Percentiles rank a stretch among this genome's conserved stretches.
Evolutionary conservation across 2,888 invertebrate genomes (phyloP).

Genomic region (Choreutis nemorana): DNA sequence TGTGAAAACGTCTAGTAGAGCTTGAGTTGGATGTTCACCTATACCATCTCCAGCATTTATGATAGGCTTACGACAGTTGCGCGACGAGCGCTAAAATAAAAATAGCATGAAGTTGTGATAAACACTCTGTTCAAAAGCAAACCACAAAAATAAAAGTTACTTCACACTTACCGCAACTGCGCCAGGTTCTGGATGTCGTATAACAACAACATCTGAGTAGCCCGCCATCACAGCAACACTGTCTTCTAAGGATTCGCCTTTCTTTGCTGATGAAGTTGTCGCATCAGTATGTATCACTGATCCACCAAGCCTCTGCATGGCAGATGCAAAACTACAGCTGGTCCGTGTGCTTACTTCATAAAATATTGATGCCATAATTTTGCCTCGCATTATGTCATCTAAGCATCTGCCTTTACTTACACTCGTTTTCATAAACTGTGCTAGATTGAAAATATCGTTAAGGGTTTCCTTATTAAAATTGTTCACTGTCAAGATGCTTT

Average conservation of each 20-base stretch:
- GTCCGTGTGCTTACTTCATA: slow-evolving; percentile 98
- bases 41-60: slow-evolving; percentile 98
- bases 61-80: slow-evolving; percentile 86
- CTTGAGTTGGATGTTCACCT: slow-evolving; percentile 98
- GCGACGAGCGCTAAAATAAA: slow-evolving; percentile 75
- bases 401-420: slow-evolving; percentile 84
- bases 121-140: neutral
- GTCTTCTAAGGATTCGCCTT: slow-evolving; percentile 95
- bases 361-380: slow-evolving; percentile 95
- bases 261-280: slow-evolving; percentile 90
- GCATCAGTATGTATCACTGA: slow-evolving; percentile 91
- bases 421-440: slow-evolving; percentile 83
- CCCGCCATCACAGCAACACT: slow-evolving; percentile 88
- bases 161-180: slow-evolving; percentile 80
- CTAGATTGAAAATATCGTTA: slow-evolving; percentile 93
- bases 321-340: slow-evolving; percentile 94
- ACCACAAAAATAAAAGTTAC: slow-evolving; percentile 1
- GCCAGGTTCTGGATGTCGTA: slow-evolving; percentile 93
- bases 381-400: slow-evolving; percentile 88
- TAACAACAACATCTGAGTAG: slow-evolving; percentile 92
- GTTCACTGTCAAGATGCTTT: slow-evolving; percentile 85
- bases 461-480: slow-evolving; percentile 89
- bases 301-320: slow-evolving; percentile 96
- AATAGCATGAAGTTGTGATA: neutral
- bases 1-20: slow-evolving; percentile 95